These are phyloP conservation scores for Leptopilina boulardi DNA, from an alignment of 1,140 invertebrate species.

Conservation along the genomic window DNA sequence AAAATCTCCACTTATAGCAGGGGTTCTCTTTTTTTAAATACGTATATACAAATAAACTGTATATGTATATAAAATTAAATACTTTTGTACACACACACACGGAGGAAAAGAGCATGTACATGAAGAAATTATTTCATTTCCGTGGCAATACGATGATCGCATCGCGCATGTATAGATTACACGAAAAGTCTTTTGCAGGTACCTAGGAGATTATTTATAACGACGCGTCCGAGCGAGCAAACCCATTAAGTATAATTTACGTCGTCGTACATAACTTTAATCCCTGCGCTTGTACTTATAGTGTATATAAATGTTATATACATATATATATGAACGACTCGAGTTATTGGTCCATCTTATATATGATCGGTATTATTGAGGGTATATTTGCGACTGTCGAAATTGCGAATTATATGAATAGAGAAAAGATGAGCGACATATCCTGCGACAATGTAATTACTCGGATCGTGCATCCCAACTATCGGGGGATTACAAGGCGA, in stretches of 20 bases:
- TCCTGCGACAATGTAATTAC: conserved; percentile 72
- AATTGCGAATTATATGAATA: too few species aligned
- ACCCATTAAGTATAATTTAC: conserved; percentile 28
- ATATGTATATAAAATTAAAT: too few species aligned
- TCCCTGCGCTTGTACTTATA: conserved; percentile 8
- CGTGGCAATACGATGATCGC: conserved; percentile 11
- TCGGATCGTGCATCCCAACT: conserved; percentile 53
- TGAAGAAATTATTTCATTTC: conserved; percentile 18
- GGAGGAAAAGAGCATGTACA: not conserved
- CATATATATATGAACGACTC: conserved; percentile 16
- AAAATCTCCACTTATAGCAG: conserved; percentile 1
- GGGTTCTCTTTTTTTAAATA: not conserved
- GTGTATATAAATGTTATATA: not conserved
- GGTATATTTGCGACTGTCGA: not conserved
- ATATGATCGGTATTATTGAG: conserved; percentile 1
- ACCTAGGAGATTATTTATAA: conserved; percentile 33
- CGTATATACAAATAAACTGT: too few species aligned
- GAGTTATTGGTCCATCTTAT: conserved; percentile 9
- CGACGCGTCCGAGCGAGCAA: conserved; percentile 20
- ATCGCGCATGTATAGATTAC: not conserved
- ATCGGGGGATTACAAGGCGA: conserved; percentile 57
- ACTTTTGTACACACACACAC: too few species aligned
- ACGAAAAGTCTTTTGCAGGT: conserved; percentile 23
- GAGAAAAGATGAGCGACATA: conserved; percentile 36
- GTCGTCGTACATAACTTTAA: conserved; percentile 29